Evolutionary conservation across 2,797 vertebrate genomes (phyloP).

Genomic region (Pangasius macronema): DNA sequence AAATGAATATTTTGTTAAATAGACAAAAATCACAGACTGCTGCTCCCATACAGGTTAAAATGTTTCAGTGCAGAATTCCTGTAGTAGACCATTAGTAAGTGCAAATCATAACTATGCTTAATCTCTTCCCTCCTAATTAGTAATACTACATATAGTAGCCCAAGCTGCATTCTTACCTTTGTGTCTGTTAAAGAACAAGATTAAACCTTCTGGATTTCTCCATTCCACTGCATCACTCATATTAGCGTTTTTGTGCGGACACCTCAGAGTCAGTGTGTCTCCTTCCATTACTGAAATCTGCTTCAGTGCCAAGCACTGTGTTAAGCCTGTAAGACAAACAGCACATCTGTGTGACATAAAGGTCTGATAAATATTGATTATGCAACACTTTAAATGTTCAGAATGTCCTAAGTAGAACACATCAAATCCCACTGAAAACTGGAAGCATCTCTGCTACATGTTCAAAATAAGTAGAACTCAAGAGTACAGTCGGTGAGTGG

Average conservation of each 20-base stretch:
- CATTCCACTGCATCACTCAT: constrained; percentile 61
- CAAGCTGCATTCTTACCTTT: constrained; percentile 58
- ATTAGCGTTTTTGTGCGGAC: constrained; percentile 46
- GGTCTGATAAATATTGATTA: not conserved
- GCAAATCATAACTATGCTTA: not conserved
- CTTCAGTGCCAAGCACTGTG: constrained; percentile 59
- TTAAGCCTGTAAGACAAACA: constrained; percentile 54
- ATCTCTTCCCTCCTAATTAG: not conserved
- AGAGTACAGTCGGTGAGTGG: constrained; percentile 16
- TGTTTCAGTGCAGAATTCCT: not conserved
- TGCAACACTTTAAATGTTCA: not conserved
- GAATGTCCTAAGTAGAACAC: not conserved
- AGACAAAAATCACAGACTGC: not conserved
- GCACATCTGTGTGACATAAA: not conserved
- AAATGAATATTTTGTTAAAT: not conserved
- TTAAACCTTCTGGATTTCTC: constrained; percentile 64
- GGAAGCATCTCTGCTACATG: not conserved
- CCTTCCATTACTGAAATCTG: constrained; percentile 66
- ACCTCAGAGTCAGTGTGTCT: constrained; percentile 63
- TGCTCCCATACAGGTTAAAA: not conserved
- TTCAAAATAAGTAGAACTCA: not conserved
- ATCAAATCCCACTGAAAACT: not conserved
- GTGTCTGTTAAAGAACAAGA: constrained; percentile 66
- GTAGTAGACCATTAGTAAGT: constrained; percentile 2
- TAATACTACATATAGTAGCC: not conserved